phyloP scores from a whole-genome alignment of 2,113 vertebrate species.

The Seriola rivoliana region DNA sequence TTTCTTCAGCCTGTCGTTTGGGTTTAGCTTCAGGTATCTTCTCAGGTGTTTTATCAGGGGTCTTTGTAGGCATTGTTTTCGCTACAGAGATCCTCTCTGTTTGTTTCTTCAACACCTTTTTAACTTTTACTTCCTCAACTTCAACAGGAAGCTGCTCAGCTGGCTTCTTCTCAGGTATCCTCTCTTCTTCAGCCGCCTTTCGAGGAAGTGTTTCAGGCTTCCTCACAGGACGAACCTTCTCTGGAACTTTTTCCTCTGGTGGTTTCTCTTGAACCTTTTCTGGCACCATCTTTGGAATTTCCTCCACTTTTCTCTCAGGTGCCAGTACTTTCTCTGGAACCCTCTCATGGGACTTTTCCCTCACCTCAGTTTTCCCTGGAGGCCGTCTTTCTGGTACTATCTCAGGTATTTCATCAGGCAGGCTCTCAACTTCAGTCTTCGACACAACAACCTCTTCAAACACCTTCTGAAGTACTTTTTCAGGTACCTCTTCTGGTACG shows the following conservation, averaged over 20 bases:
- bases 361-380: constrained; percentile 15
- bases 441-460: constrained; percentile 26
- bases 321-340: constrained; percentile 4
- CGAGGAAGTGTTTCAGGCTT: constrained; percentile 30
- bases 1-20: constrained; percentile 67
- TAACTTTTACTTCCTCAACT: constrained; percentile 23
- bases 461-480: constrained; percentile 76
- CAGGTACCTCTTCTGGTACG: constrained; percentile 78
- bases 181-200: constrained; percentile 16
- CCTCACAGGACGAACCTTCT: constrained; percentile 16
- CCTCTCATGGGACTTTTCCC: constrained; percentile 28
- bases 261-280: constrained; percentile 20
- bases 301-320: constrained; percentile 28
- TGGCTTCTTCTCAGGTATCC: constrained; percentile 19
- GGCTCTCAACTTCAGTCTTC: constrained; percentile 35
- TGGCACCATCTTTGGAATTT: constrained; percentile 2
- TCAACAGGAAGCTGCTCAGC: constrained; percentile 3
- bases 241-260: constrained; percentile 1
- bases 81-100: constrained; percentile 25
- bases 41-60: constrained; percentile 67
- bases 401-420: constrained; percentile 30
- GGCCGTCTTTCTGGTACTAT: constrained; percentile 9
- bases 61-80: constrained; percentile 5
- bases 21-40: constrained; percentile 69
- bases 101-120: constrained; percentile 29